Evolutionary conservation across 2,888 invertebrate species (phyloP), one percentile per base, ranked within the genome.

Genomic region (Drosophila cyrtoloma): DNA sequence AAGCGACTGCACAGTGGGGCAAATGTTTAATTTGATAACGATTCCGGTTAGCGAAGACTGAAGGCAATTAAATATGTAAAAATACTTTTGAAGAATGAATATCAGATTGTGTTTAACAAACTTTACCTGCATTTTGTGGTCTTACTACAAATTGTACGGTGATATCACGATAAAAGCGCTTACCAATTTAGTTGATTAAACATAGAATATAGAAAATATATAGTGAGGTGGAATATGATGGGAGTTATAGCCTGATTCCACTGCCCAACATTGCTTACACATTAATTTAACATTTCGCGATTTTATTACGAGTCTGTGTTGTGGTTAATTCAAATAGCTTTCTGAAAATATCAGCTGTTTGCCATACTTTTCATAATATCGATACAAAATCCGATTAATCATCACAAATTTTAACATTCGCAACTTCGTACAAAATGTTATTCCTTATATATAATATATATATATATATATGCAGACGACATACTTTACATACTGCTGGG

Each of bases 1-100:
- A 33, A 39, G 26, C 19, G 28, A 32, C n/a, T 5, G 67, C 68
- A 79, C 80, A 65, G 72, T 79, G 72, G 47, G 0, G 1, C 71
- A 56, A 56, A 26, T 2, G 6, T 10, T 22, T 30, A 9, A 4
- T 47, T 26, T 26, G 16, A 4, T 16, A 26, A 47, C 4, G 14
- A 26, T 26, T 22, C 7, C 47, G 4, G 14, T 22, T 16, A 16
- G 14, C 14, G 14, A 22, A 16, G 5, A 7, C 7, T 5, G 1
- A 26, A 47, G 4, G 0, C 5, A 47, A 16, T 47, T 47, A 7
- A 16, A 16, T 26, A 9, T 47, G 47, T 47, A 9, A 7, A 26
- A 47, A 10, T 7, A 3, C 7, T 7, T 16, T 26, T 16, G 5
- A 5, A 9, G 14, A 47, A 7, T 4, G 12, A 22, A n/a, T 22